A percentile compares a stretch with the other conserved stretches of the same genome.
These are phyloP conservation scores for Romanogobio albipinnatus DNA, from an alignment of 2,113 vertebrate genomes.

Conservation along the genomic window DNA sequence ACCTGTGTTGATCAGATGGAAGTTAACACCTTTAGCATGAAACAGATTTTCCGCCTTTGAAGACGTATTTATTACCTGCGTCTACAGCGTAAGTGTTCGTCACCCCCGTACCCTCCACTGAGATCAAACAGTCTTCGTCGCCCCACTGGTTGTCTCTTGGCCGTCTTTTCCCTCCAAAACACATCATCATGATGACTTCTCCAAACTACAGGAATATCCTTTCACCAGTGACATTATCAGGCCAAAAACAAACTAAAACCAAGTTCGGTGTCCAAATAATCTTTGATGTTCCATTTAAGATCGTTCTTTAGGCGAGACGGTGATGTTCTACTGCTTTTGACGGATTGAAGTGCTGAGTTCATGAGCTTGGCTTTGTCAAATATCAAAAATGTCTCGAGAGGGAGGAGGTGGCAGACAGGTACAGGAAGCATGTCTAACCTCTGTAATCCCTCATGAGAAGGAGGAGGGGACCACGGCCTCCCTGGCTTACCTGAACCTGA, in stretches of 20 bases:
- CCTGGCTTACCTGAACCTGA: constrained; percentile 46
- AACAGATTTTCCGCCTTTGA: constrained; percentile 9
- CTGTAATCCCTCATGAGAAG: constrained; percentile 50
- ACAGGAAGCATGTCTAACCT: constrained; percentile 50
- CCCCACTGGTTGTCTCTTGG: constrained; percentile 55
- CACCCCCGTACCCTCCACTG: constrained; percentile 56
- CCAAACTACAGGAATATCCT: too few relatives aligned
- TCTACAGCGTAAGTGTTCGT: constrained; percentile 63
- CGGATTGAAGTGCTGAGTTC: background rate
- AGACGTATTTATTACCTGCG: constrained; percentile 66
- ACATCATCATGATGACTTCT: constrained; percentile 63
- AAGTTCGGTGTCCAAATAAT: background rate
- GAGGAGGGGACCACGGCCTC: constrained; percentile 53
- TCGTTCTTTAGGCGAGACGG: background rate
- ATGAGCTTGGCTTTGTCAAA: constrained; percentile 11
- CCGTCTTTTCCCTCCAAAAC: constrained; percentile 69
- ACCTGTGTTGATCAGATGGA: background rate
- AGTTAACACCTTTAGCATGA: constrained; percentile 19
- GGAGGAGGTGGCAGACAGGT: constrained; percentile 30
- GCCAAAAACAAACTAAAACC: background rate
- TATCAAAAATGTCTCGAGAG: constrained; percentile 28
- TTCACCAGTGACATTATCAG: constrained; percentile 1
- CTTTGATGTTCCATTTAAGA: background rate
- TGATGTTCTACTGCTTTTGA: background rate
- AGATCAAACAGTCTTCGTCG: constrained; percentile 65